phyloP scores from a whole-genome alignment of 2,797 vertebrate species.

The Sarcophilus harrisii region DNA sequence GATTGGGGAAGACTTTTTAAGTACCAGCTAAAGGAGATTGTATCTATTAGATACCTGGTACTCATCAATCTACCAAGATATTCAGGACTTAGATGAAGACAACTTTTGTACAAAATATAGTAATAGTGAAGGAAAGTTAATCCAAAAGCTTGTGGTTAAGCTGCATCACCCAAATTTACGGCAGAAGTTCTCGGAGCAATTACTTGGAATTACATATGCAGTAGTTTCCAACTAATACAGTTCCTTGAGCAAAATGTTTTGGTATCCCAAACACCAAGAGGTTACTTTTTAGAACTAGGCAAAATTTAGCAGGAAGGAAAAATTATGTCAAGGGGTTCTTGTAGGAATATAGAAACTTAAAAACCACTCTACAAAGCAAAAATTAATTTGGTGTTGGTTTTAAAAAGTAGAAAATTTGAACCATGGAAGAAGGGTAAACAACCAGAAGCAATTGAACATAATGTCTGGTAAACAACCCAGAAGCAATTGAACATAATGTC shows the following conservation, averaged over 20 bases:
- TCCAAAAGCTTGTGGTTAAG: not conserved
- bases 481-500: not conserved
- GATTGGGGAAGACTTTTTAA: too few species aligned
- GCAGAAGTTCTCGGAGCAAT: not conserved
- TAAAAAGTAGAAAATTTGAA: not conserved
- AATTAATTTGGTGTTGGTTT: not conserved
- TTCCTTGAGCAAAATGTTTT: not conserved
- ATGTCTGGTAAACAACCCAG: too few species aligned
- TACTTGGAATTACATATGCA: not conserved
- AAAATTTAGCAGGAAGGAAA: not conserved
- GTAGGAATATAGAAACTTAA: not conserved
- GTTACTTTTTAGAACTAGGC: not conserved
- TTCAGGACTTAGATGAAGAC: not conserved
- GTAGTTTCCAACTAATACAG: not conserved
- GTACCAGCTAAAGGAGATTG: not conserved
- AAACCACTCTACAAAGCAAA: not conserved
- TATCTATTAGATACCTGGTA: not conserved
- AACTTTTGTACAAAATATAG: not conserved
- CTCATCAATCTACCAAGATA: not conserved
- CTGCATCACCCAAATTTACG: not conserved
- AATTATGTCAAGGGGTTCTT: not conserved
- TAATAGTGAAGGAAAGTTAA: not conserved
- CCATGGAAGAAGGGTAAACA: not conserved
- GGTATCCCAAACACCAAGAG: not conserved
- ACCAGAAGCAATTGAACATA: not conserved